These are phyloP conservation scores for Brachylomia viminalis DNA, from an alignment of 2,888 invertebrate genomes.

Conservation along the genomic window DNA sequence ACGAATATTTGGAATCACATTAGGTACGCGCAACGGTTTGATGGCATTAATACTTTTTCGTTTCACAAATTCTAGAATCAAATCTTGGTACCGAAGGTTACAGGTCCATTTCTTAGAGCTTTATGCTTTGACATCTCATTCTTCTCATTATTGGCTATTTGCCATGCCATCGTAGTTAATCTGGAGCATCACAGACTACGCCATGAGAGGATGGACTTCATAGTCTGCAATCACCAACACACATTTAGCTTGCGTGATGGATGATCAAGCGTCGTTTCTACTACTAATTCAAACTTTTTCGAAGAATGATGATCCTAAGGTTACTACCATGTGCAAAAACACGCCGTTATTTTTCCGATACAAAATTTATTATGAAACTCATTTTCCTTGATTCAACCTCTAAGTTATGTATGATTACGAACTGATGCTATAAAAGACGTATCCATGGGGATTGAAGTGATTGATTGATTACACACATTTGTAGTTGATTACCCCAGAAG, in stretches of 20 bases:
- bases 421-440: conserved; percentile 3
- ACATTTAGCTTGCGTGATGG: not conserved
- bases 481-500: not conserved
- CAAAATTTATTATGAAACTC: conserved; percentile 12
- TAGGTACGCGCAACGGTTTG: conserved; percentile 16
- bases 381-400: conserved; percentile 45
- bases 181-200: not conserved
- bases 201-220: not conserved
- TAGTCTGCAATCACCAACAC: not conserved
- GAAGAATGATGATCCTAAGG: not conserved
- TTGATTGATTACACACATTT: conserved; percentile 9
- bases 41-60: not conserved
- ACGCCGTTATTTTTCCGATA: conserved; percentile 7
- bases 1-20: conserved; percentile 54
- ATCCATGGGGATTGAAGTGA: not conserved
- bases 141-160: not conserved
- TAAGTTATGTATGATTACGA: conserved; percentile 33
- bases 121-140: not conserved
- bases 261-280: not conserved
- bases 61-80: not conserved
- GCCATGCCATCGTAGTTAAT: not conserved
- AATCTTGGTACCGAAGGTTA: not conserved
- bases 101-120: not conserved
- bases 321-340: conserved; percentile 7
- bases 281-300: not conserved